Conservation (phyloP, 2,888 invertebrate species). For the Microctonus aethiopoides region DNA sequence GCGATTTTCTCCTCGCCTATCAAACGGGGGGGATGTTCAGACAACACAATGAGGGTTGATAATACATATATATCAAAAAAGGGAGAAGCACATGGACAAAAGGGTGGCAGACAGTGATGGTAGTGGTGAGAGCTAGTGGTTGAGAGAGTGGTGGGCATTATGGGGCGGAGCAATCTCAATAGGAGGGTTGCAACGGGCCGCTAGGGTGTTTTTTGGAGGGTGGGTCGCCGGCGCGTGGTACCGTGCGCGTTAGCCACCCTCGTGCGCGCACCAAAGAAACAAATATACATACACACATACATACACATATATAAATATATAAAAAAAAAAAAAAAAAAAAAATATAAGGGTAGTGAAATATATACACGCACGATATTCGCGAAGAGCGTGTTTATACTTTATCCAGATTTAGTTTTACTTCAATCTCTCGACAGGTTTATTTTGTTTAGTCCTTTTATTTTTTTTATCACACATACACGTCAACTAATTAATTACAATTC, state of each 20-base stretch:
- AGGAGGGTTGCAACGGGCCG: conserved; percentile 62
- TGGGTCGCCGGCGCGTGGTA: conserved; percentile 58
- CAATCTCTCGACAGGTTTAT: not conserved
- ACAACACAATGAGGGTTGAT: not conserved
- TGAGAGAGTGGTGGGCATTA: conserved; percentile 51
- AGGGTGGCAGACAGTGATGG: conserved; percentile 3
- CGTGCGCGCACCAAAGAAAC: conserved; percentile 22
- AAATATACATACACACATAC: conserved; percentile 17
- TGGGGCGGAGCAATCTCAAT: conserved; percentile 62
- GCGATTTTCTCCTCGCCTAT: not conserved
- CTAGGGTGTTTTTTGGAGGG: conserved; percentile 60
- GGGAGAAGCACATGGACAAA: conserved; percentile 23
- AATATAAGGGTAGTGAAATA: conserved; percentile 14
- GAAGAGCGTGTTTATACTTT: conserved; percentile 6
- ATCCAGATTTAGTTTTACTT: not conserved
- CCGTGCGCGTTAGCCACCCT: conserved; percentile 51
- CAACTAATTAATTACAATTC: no score
- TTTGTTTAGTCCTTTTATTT: not conserved
- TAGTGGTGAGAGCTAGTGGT: not conserved
- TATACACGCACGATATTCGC: not conserved
- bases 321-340: no score
- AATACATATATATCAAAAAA: conserved; percentile 4
- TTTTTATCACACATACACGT: no score
- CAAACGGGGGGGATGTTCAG: not conserved
- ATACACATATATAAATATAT: conserved; percentile 25